phyloP scores from a whole-genome alignment of 2,797 vertebrate species.

The Pantherophis vulpinus region DNA sequence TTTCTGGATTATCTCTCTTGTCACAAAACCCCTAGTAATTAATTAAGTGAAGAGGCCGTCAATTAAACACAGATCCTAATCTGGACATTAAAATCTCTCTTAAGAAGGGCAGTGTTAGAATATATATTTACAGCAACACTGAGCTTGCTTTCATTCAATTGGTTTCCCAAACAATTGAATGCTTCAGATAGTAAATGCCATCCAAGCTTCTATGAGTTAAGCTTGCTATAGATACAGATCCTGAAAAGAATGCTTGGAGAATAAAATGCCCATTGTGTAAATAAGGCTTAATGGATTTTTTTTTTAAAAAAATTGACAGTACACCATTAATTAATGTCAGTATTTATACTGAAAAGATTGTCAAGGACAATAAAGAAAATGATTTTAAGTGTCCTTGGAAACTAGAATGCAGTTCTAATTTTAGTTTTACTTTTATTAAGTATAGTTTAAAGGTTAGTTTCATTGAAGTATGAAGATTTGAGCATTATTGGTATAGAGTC shows the following conservation, averaged over 20 bases:
- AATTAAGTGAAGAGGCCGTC: constrained; percentile 80
- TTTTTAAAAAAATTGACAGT: constrained; percentile 52
- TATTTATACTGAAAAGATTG: constrained; percentile 76
- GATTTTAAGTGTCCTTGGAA: constrained; percentile 80
- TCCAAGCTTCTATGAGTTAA: constrained; percentile 70
- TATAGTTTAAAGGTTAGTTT: constrained; percentile 77
- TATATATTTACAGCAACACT: constrained; percentile 70
- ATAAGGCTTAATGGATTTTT: constrained; percentile 63
- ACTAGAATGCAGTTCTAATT: constrained; percentile 73
- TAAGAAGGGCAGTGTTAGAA: constrained; percentile 71
- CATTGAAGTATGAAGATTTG: constrained; percentile 75
- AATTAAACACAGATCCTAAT: constrained; percentile 85
- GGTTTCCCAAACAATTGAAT: constrained; percentile 75
- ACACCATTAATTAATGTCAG: constrained; percentile 76
- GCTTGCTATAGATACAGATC: constrained; percentile 66
- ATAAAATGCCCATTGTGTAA: constrained; percentile 71
- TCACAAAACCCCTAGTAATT: constrained; percentile 75
- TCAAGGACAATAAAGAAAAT: constrained; percentile 80
- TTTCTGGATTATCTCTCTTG: constrained; percentile 65
- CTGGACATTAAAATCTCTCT: constrained; percentile 76
- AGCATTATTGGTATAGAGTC: constrained; percentile 63
- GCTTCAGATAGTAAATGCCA: constrained; percentile 74
- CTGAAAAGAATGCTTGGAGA: constrained; percentile 67
- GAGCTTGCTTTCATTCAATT: constrained; percentile 73
- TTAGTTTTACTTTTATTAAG: constrained; percentile 75